A percentile compares a stretch with the other conserved stretches of the same genome.
These are phyloP conservation scores for Psylliodes chrysocephalus DNA, from an alignment of 2,888 invertebrate genomes.

Conservation along the genomic window DNA sequence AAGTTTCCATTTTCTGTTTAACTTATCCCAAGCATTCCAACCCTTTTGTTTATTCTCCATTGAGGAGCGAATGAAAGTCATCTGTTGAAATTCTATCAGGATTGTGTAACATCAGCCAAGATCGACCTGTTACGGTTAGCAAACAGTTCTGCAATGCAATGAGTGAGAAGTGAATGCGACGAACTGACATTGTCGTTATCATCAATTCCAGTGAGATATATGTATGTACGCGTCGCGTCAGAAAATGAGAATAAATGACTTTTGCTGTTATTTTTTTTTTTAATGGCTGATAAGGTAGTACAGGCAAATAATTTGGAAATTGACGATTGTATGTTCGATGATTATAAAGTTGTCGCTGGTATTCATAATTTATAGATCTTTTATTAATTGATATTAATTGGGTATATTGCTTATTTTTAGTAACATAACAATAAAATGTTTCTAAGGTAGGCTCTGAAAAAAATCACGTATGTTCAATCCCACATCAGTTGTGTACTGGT, in stretches of 20 bases:
- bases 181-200: background rate
- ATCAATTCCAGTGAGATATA: constrained; percentile 1
- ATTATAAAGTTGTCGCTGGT: no score
- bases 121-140: constrained; percentile 16
- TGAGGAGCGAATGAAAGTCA: constrained; percentile 12
- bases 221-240: background rate
- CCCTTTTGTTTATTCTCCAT: constrained; percentile 14
- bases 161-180: constrained; percentile 10
- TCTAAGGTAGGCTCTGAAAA: no score
- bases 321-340: no score
- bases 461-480: no score
- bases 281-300: no score
- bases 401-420: no score
- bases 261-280: background rate
- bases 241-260: constrained; percentile 1
- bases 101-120: constrained; percentile 8
- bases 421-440: no score
- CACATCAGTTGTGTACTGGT: no score
- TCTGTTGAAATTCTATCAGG: constrained; percentile 6
- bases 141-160: constrained; percentile 6
- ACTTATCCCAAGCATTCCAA: constrained; percentile 3
- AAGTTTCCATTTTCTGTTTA: constrained; percentile 9
- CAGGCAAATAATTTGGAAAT: no score
- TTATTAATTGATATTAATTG: no score
- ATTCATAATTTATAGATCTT: no score